Evolutionary conservation across 1,140 invertebrate genomes (phyloP), one percentile per base, ranked within the genome.

Genomic region (Calephelis nemesis): DNA sequence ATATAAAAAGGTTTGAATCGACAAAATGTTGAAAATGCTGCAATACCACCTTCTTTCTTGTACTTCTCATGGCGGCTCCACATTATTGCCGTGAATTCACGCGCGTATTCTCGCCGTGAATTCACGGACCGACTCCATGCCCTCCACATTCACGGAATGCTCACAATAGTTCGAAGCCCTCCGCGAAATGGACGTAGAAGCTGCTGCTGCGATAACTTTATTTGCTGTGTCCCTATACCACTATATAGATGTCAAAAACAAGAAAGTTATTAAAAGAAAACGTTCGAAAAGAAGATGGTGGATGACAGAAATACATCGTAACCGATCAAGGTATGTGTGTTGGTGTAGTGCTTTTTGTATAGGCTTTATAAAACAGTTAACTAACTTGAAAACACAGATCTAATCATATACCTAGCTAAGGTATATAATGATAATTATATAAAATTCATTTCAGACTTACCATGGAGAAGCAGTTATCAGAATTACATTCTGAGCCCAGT

Each of bases 141-240:
- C 40, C 40, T 45, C 62, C 62, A 63, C 62, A 63, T 47, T 63
- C 39, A 63, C 39, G 62, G 62, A 7, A 47, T 63, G 62, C 45
- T 63, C 39, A 45, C 62, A 63, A 47, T 63, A 0, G 40, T 47
- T 63, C 62, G 68, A 63, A 70, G 45, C 65, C 69, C 48, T 40
- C 58, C 69, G 64, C 50, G 62, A 67, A 67, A 71, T 71, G 69
- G 65, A 71, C 65, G 69, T 71, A 54, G 69, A 67, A 71, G 68
- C 63, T 65, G 65, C 64, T 67, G 69, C 65, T 67, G 65, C 69
- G 54, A 71, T 67, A 67, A 71, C 69, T 71, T 67, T 67, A 3
- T 67, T 67, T 71, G 69, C 69, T 71, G 69, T 71, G 69, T 40
- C 69, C 7, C 11, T 58, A 71, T 71, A 66, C 15, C 65, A 64